Conservation (phyloP, 2,888 invertebrate species). For the Epistrophella euchroma region DNA sequence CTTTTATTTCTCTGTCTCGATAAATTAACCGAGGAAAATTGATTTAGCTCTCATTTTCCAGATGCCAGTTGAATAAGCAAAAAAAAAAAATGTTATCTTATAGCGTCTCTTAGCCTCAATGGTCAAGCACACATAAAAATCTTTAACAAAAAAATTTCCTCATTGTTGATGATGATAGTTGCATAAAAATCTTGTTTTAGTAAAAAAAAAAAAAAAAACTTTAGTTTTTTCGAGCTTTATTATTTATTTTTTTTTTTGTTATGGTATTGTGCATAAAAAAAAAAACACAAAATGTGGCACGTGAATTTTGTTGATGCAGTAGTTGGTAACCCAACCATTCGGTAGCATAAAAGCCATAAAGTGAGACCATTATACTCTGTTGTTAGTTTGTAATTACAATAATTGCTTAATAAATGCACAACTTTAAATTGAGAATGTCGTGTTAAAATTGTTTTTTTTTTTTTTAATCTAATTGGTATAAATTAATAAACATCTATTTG, state of each 20-base stretch:
- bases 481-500: constrained; percentile 19
- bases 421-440: constrained; percentile 57
- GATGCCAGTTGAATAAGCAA: constrained; percentile 2
- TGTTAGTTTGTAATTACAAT: constrained; percentile 71
- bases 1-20: neutral
- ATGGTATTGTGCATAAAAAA: constrained; percentile 58
- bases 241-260: constrained; percentile 38
- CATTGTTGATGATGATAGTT: constrained; percentile 69
- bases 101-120: constrained; percentile 5
- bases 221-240: neutral
- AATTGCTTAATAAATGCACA: constrained; percentile 75
- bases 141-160: constrained; percentile 50
- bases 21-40: constrained; percentile 49
- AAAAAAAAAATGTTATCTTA: neutral
- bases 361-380: constrained; percentile 69
- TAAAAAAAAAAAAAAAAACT: neutral
- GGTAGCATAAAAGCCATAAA: constrained; percentile 56
- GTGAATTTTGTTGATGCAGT: constrained; percentile 14
- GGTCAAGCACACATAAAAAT: constrained; percentile 49
- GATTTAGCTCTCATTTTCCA: constrained; percentile 38
- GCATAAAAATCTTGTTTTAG: constrained; percentile 69
- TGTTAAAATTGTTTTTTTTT: constrained; percentile 27
- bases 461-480: constrained; percentile 26
- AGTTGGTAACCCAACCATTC: neutral
- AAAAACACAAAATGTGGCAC: constrained; percentile 9